These are phyloP conservation scores for Drosophila bifasciata DNA, from an alignment of 1,140 invertebrate species.

Conservation along the genomic window DNA sequence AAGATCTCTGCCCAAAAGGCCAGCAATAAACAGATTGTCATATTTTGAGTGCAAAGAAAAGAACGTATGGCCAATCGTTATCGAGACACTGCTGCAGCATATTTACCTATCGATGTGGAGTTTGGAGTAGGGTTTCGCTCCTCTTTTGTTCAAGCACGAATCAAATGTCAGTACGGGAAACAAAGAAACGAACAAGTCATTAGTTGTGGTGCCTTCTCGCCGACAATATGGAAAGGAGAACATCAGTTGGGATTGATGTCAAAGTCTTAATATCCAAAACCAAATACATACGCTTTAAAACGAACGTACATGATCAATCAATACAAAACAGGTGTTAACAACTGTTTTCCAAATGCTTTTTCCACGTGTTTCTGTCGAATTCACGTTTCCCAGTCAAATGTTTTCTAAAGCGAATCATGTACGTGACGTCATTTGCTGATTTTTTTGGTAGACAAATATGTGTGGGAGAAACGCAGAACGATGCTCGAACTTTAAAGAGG, in stretches of 20 bases:
- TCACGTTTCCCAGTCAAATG: slow-evolving; percentile 26
- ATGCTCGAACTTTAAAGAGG: too few species aligned
- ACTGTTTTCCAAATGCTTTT: slow-evolving; percentile 14
- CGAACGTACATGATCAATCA: too few species aligned
- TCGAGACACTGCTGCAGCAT: slow-evolving; percentile 23
- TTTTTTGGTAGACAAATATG: slow-evolving; percentile 1
- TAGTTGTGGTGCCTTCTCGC: background rate
- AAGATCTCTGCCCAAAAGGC: slow-evolving; percentile 21
- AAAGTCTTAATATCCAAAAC: too few species aligned
- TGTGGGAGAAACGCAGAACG: background rate
- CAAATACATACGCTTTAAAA: too few species aligned
- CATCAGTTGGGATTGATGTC: background rate
- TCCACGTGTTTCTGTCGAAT: slow-evolving; percentile 6
- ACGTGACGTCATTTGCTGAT: slow-evolving; percentile 8
- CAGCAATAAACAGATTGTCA: slow-evolving; percentile 44
- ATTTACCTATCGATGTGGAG: slow-evolving; percentile 33
- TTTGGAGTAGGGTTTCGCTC: too few species aligned
- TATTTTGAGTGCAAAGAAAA: slow-evolving; percentile 31
- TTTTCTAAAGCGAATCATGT: background rate
- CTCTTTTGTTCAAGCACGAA: slow-evolving; percentile 2
- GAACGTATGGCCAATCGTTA: slow-evolving; percentile 20
- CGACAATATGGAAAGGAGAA: too few species aligned
- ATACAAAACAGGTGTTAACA: too few species aligned
- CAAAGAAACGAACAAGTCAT: slow-evolving; percentile 11
- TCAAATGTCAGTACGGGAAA: slow-evolving; percentile 2